These are phyloP conservation scores for Nomada goodeniana DNA, from an alignment of 2,888 invertebrate species.

Conservation along the genomic window DNA sequence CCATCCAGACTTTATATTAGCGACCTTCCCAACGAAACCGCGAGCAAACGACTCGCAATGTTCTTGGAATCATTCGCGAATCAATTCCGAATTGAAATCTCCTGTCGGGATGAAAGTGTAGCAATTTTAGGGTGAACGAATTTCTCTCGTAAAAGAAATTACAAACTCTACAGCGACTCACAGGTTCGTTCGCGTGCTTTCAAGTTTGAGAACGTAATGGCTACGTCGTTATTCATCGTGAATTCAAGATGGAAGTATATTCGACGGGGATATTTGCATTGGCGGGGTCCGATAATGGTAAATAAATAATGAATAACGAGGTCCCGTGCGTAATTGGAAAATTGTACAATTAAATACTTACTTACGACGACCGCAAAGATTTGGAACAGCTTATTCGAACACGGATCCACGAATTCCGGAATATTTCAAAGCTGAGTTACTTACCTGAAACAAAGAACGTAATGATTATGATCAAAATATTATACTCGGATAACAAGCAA, in stretches of 20 bases:
- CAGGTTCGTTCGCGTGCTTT: too few species aligned
- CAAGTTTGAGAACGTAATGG: too few species aligned
- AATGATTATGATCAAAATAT: not conserved
- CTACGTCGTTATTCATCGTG: too few species aligned
- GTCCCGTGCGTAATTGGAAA: too few species aligned
- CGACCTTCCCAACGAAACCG: constrained; percentile 6
- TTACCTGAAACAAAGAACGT: constrained; percentile 19
- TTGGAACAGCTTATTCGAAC: not conserved
- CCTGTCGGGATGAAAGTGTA: too few species aligned
- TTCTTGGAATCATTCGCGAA: not conserved
- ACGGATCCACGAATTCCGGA: not conserved
- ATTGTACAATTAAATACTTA: not conserved
- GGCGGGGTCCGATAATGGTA: too few species aligned
- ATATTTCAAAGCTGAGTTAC: not conserved
- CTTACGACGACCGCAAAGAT: not conserved
- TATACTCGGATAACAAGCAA: not conserved
- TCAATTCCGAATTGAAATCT: not conserved
- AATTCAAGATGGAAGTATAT: too few species aligned
- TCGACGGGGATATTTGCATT: too few species aligned
- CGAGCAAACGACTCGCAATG: not conserved
- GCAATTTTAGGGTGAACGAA: too few species aligned
- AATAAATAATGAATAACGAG: too few species aligned
- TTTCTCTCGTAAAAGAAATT: too few species aligned
- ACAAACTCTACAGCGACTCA: too few species aligned
- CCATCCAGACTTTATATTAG: constrained; percentile 47